Evolutionary conservation across 2,888 invertebrate genomes (phyloP).

Genomic region (Dryococelus australis): DNA sequence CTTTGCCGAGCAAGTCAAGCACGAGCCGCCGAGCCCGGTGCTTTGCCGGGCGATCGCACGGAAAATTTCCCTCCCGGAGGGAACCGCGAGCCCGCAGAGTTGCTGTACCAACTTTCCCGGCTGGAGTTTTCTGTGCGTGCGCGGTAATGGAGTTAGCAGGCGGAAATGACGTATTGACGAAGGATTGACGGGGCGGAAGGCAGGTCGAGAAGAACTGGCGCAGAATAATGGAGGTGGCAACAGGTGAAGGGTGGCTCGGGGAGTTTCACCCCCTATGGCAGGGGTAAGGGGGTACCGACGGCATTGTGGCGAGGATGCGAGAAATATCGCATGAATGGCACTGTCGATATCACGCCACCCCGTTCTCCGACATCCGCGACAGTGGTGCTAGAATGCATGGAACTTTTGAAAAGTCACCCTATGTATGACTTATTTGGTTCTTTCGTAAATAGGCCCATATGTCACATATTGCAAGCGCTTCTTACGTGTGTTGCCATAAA

Average conservation of each 20-base stretch:
- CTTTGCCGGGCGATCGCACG: neutral
- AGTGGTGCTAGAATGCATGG: too few relatives aligned
- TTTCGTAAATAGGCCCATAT: too few relatives aligned
- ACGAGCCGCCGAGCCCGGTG: neutral
- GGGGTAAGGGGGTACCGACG: too few relatives aligned
- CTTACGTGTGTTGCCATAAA: too few relatives aligned
- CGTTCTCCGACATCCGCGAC: too few relatives aligned
- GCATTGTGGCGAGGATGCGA: too few relatives aligned
- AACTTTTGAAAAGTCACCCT: too few relatives aligned
- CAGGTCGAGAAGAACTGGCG: neutral
- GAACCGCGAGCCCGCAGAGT: neutral
- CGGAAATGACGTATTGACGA: conserved; percentile 16
- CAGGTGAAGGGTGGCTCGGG: neutral
- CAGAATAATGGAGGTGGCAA: conserved; percentile 11
- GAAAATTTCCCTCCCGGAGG: neutral
- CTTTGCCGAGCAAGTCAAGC: neutral
- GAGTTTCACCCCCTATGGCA: too few relatives aligned
- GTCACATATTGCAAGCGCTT: too few relatives aligned
- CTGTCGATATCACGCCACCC: too few relatives aligned
- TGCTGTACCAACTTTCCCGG: neutral
- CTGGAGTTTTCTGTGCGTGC: neutral
- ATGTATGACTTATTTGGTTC: too few relatives aligned
- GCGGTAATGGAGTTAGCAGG: neutral
- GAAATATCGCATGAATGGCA: too few relatives aligned
- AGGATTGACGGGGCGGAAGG: conserved; percentile 1